A percentile compares a stretch with the other conserved stretches of the same genome.
Evolutionary conservation across 2,113 vertebrate genomes (phyloP).

Genomic region (Apistogramma diplotaenia): DNA sequence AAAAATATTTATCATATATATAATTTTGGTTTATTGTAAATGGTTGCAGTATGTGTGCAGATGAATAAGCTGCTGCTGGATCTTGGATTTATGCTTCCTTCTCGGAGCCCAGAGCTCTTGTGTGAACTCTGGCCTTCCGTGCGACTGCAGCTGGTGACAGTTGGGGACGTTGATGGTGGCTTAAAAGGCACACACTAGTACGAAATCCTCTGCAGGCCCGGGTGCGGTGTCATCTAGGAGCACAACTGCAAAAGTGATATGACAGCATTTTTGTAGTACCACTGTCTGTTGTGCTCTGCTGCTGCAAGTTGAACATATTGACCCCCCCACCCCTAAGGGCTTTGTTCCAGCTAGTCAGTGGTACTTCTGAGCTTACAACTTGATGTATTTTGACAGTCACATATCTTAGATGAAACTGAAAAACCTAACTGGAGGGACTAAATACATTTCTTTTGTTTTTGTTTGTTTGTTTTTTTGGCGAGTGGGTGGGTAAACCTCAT

Average conservation of each 20-base stretch:
- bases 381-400: not conserved
- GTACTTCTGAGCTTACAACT: not conserved
- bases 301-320: not conserved
- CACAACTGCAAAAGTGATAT: slow-evolving; percentile 4
- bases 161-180: not conserved
- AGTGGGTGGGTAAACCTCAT: not conserved
- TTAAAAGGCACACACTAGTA: not conserved
- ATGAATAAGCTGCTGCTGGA: not conserved
- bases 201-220: not conserved
- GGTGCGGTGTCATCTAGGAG: slow-evolving; percentile 12
- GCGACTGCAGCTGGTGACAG: slow-evolving; percentile 16
- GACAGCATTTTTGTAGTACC: not conserved
- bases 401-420: not conserved
- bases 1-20: no score
- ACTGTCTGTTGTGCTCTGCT: not conserved
- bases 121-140: slow-evolving; percentile 16
- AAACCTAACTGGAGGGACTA: not conserved
- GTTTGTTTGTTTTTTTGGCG: not conserved
- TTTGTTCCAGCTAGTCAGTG: not conserved
- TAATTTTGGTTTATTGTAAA: not conserved
- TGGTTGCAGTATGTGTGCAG: not conserved
- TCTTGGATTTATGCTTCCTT: not conserved
- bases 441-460: not conserved
- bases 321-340: not conserved
- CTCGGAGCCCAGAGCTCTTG: not conserved